Evolutionary conservation across 2,113 vertebrate genomes (phyloP).

Genomic region (Apodemus sylvaticus): DNA sequence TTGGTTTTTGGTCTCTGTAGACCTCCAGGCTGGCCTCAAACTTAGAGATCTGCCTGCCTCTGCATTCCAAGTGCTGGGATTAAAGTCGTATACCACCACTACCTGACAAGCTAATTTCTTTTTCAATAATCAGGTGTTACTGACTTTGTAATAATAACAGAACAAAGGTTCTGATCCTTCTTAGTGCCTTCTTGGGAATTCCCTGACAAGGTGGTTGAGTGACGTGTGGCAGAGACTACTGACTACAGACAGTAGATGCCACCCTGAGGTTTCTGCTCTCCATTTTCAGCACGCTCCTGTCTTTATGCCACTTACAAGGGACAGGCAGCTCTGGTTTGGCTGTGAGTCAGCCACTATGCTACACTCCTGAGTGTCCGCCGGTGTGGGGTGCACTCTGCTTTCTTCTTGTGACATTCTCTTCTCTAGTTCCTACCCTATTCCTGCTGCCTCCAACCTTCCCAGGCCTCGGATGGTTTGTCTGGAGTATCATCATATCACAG

Average conservation of each 20-base stretch:
- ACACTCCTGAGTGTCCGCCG: neutral
- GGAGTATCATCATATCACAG: neutral
- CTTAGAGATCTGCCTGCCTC: neutral
- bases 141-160: slow-evolving; percentile 26
- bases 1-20: neutral
- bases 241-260: neutral
- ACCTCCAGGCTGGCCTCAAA: neutral
- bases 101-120: neutral
- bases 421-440: neutral
- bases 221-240: neutral
- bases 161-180: neutral
- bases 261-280: slow-evolving; percentile 9
- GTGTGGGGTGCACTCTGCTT: neutral
- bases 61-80: neutral
- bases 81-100: neutral
- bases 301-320: slow-evolving; percentile 27
- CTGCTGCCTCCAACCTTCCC: no score
- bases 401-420: neutral
- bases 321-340: neutral
- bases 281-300: neutral
- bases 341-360: neutral
- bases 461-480: neutral
- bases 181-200: slow-evolving; percentile 22
- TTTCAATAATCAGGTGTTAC: neutral
- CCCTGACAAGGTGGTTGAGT: neutral